Percentiles rank a stretch among this genome's conserved stretches.
These are phyloP conservation scores for Melanocharis versteri DNA, from an alignment of 2,113 vertebrate genomes.

Conservation along the genomic window DNA sequence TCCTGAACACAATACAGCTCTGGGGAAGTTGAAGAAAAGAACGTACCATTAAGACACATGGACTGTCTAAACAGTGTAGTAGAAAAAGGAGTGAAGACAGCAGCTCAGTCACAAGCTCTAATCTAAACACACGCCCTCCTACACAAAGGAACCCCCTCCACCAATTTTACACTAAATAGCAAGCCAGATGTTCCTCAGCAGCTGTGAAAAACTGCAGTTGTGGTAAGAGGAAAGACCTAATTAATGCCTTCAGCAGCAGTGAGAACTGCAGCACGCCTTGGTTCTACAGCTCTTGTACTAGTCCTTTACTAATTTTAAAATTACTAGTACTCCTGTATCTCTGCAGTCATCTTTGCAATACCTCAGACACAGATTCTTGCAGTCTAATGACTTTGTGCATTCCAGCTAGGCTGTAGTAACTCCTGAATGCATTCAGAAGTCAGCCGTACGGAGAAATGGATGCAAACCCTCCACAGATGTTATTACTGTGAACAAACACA, in stretches of 20 bases:
- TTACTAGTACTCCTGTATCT: background rate
- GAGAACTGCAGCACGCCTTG: background rate
- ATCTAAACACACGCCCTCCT: background rate
- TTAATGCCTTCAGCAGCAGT: background rate
- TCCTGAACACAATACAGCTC: background rate
- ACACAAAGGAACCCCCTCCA: background rate
- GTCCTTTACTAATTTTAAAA: background rate
- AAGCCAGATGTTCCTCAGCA: background rate
- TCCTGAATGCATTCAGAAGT: background rate
- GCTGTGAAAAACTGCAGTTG: background rate
- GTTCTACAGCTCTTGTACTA: background rate
- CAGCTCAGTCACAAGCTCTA: background rate
- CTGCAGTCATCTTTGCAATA: background rate
- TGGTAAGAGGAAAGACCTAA: background rate
- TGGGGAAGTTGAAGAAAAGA: background rate
- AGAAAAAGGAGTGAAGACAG: background rate
- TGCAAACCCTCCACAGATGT: background rate
- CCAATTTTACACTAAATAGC: background rate
- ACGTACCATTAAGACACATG: accelerated
- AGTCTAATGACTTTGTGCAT: background rate
- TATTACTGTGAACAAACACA: background rate
- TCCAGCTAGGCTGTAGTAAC: background rate
- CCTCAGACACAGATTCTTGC: background rate
- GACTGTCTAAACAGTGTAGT: background rate
- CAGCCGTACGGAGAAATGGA: background rate